Evolutionary conservation across 2,888 invertebrate species (phyloP), one percentile per base, ranked within the genome.

Genomic region (Drosophila anomalata): DNA sequence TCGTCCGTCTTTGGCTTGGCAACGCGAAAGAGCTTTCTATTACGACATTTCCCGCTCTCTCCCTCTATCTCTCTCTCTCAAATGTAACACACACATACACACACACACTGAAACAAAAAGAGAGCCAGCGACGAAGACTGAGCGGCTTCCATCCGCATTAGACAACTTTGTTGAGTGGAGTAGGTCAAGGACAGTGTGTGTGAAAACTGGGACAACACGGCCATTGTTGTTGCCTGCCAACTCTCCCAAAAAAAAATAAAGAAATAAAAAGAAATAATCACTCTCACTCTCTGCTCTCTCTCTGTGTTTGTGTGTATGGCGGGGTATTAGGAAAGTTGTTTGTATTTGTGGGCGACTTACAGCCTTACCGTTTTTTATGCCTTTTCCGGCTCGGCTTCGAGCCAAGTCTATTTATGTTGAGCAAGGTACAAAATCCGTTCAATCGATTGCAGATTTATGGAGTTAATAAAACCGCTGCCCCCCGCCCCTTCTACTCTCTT

Each of bases 111-210:
- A 12, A 12, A 4, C 31, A 69, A 44, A 69, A 44, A 58, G 57
- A 65, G 73, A 73, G 48, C 33, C 44, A 50, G 58, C 20, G 39
- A 26, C 48, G 26, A 41, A 67, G 69, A 48, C 48, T 22, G 66
- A 59, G 61, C 59, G 65, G 60, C 55, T 63, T 59, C 63, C 72
- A 60, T 78, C 79, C 67, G 79, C 79, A 79, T 87, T 82, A 82
- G 88, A 82, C 82, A 88, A 82, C 86, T 82, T 82, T 70, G 66
- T 79, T 72, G 88, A 89, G 89, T 91, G 91, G 91, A 91, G 91
- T 91, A 91, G 91, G 91, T 91, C 91, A 91, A 91, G 91, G 91
- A 91, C 91, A 91, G 90, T 87, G 84, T 86, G 78, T 82, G 78
- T 86, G 83, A 88, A 90, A 91, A 90, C 86, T 91, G 89, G 91